Base-by-base conservation (phyloP, 2,888 invertebrate genomes). In the Chouioia cunea region DNA sequence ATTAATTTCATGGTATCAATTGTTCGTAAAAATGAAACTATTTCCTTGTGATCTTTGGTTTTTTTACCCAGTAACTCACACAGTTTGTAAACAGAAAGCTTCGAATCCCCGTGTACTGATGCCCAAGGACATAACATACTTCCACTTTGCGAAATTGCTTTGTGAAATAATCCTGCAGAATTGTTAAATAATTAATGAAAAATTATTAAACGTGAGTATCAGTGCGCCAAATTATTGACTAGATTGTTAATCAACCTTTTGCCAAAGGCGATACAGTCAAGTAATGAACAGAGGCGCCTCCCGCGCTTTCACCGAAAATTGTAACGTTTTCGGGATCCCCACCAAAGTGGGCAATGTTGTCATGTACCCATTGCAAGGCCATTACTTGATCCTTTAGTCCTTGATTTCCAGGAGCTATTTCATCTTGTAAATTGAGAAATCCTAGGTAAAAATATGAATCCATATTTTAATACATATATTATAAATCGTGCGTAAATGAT, bases 121-220 rank as follows among this genome's bases (percentile, higher is more conserved):
- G 78, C 74, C 80, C 79, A 81, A 0, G 78, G 77, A 74, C 79
- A 80, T 1, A 70, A 3, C 0, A 64, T 69, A 0, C 72, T 76
- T 6, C 82, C 82, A 36, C 83, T 83, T 66, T 82, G 82, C 0
- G 71, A 12, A 59, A 83, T 83, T 1, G 77, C 81, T 66, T 81
- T 83, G 65, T 83, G 81, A 63, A 79, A 82, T 54, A 83, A 74
- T 43, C 83, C 83, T 83, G 60, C 18, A 2, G 14, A 20, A 16
- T 50, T 10, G 10, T 36, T 36, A n/a, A n/a, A n/a, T n/a, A n/a
- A n/a, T n/a, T n/a, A n/a, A n/a, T n/a, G n/a, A n/a, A n/a, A n/a
- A n/a, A n/a, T n/a, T n/a, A n/a, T n/a, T n/a, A n/a, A n/a, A n/a
- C n/a, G n/a, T n/a, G n/a, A n/a, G n/a, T n/a, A n/a, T n/a, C n/a